Evolutionary conservation across 2,113 vertebrate species (phyloP).

Genomic region (Tetraodon nigroviridis): DNA sequence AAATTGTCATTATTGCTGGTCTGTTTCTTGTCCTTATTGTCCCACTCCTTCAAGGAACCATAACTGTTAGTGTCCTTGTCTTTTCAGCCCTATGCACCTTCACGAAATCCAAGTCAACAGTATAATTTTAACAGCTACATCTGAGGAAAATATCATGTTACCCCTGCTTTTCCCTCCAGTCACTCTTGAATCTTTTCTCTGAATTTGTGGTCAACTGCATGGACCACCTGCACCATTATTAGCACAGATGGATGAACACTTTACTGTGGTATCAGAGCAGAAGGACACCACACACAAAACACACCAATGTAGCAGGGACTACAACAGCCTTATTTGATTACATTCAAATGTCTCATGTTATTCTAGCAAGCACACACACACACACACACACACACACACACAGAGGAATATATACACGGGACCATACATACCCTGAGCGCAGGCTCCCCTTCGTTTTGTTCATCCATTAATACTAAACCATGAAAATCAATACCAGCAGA

Average conservation of each 20-base stretch:
- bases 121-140: conserved; percentile 30
- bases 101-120: conserved; percentile 21
- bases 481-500: conserved; percentile 31
- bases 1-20: conserved; percentile 12
- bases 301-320: conserved; percentile 14
- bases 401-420: conserved; percentile 22
- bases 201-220: conserved; percentile 8
- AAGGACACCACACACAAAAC: conserved; percentile 28
- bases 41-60: conserved; percentile 58
- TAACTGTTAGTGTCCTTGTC: conserved; percentile 37
- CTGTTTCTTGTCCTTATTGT: conserved; percentile 44
- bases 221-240: conserved; percentile 38
- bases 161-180: conserved; percentile 8
- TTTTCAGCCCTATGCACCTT: conserved; percentile 6
- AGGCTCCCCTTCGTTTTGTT: conserved; percentile 58
- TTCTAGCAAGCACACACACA: conserved; percentile 11
- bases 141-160: conserved; percentile 17
- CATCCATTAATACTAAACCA: conserved; percentile 68
- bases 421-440: conserved; percentile 62
- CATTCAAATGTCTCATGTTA: conserved; percentile 15
- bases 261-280: neutral
- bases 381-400: conserved; percentile 9
- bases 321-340: conserved; percentile 18
- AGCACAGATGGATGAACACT: conserved; percentile 7
- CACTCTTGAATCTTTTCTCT: conserved; percentile 2